A percentile compares a stretch with the other conserved stretches of the same genome.
These are phyloP conservation scores for Rutilus rutilus DNA, from an alignment of 2,113 vertebrate species.

Conservation along the genomic window DNA sequence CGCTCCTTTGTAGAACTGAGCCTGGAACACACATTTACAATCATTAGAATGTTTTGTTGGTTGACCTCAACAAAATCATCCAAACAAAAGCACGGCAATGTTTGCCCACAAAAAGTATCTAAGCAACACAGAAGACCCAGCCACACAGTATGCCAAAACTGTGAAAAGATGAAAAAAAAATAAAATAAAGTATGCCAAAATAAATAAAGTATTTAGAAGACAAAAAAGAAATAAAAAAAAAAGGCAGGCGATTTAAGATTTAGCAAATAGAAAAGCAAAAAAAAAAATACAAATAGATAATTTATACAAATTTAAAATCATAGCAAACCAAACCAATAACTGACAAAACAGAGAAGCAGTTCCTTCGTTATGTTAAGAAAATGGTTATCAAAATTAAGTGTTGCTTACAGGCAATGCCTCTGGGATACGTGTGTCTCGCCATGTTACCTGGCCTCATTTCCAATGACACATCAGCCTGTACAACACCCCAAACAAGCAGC, in stretches of 20 bases:
- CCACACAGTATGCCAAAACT: neutral
- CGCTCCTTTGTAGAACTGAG: neutral
- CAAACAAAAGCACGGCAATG: neutral
- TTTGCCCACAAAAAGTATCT: neutral
- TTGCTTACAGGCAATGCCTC: slow-evolving; percentile 75
- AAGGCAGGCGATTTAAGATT: no score
- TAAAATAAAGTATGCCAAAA: no score
- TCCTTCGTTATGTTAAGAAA: no score
- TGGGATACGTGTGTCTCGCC: slow-evolving; percentile 80
- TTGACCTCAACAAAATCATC: neutral
- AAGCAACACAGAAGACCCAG: neutral
- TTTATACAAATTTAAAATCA: no score
- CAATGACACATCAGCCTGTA: slow-evolving; percentile 87
- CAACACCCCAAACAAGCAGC: neutral
- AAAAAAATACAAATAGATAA: no score
- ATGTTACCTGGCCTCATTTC: slow-evolving; percentile 84
- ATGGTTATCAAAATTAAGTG: no score
- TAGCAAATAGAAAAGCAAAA: no score
- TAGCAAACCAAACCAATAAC: no score
- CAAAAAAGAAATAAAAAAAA: no score
- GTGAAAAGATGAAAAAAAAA: neutral
- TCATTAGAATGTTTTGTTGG: neutral
- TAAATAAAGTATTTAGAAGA: no score
- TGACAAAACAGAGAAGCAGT: no score
- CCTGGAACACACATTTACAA: neutral